Conservation (phyloP, 2,113 vertebrate genomes). For the Ornithorhynchus anatinus region DNA sequence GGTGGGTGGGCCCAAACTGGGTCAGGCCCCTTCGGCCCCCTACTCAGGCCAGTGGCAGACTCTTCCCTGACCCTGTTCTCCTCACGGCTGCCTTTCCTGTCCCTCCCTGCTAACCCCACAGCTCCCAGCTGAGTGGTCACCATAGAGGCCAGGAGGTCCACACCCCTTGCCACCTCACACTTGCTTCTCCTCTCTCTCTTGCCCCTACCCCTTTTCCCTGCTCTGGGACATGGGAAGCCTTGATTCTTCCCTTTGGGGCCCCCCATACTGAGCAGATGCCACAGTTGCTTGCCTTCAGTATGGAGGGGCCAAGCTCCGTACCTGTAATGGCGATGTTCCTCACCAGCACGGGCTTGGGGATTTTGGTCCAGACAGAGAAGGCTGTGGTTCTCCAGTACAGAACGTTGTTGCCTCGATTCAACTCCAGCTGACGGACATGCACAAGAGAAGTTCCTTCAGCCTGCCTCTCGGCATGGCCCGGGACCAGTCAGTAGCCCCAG, state of each 20-base stretch:
- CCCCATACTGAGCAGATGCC: background rate
- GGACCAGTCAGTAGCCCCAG: no score
- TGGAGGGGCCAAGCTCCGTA: conserved; percentile 53
- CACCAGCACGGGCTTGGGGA: conserved; percentile 85
- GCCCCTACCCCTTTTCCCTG: rapidly evolving
- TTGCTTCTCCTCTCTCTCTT: no score
- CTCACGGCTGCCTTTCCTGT: no score
- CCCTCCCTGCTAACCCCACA: background rate
- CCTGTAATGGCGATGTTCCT: conserved; percentile 90
- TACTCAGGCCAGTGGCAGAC: no score
- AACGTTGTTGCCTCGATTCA: conserved; percentile 89
- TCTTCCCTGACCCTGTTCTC: no score
- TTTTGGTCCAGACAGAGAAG: conserved; percentile 73
- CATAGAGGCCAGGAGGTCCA: background rate
- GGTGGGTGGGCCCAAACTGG: background rate
- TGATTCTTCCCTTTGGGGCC: background rate
- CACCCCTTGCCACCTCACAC: no score
- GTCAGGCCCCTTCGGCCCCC: background rate
- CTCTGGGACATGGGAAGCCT: no score
- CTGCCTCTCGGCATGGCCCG: no score
- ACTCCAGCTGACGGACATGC: conserved; percentile 69
- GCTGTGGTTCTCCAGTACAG: conserved; percentile 90
- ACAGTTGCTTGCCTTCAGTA: no score
- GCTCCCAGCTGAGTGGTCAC: no score
- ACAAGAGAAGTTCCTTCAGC: background rate